Evolutionary conservation across 2,888 invertebrate species (phyloP).

Genomic region (Phyto melanocephala): DNA sequence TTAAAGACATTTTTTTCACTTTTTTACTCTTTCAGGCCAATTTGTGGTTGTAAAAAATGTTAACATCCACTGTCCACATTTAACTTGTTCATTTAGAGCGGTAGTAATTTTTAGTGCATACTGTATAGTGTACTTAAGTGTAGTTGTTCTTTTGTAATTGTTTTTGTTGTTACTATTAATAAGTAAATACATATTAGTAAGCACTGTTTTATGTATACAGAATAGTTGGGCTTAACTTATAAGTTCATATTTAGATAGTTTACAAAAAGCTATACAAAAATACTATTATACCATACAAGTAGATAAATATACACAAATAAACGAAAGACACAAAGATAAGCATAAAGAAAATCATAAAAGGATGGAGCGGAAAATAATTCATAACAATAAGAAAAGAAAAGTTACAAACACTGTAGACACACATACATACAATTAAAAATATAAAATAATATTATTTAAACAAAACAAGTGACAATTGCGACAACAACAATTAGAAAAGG

Average conservation of each 20-base stretch:
- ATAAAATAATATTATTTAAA: background rate
- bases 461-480: background rate
- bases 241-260: slow-evolving; percentile 7
- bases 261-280: background rate
- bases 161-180: slow-evolving; percentile 4
- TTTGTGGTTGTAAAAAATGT: too few species aligned
- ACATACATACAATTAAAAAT: background rate
- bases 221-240: background rate
- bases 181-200: slow-evolving; percentile 67
- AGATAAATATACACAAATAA: slow-evolving; percentile 1
- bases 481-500: background rate
- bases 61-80: background rate
- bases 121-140: background rate
- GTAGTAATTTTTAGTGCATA: background rate
- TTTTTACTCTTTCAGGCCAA: too few species aligned
- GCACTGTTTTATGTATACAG: too few species aligned
- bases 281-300: slow-evolving; percentile 36
- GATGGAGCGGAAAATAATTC: background rate
- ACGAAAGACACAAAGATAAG: background rate
- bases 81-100: background rate
- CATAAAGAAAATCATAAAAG: background rate
- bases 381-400: background rate
- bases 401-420: background rate
- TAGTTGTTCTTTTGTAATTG: background rate
- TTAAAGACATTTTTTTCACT: too few species aligned